phyloP scores from a whole-genome alignment of 2,888 invertebrate genomes.

The Megastigmus dorsalis region DNA sequence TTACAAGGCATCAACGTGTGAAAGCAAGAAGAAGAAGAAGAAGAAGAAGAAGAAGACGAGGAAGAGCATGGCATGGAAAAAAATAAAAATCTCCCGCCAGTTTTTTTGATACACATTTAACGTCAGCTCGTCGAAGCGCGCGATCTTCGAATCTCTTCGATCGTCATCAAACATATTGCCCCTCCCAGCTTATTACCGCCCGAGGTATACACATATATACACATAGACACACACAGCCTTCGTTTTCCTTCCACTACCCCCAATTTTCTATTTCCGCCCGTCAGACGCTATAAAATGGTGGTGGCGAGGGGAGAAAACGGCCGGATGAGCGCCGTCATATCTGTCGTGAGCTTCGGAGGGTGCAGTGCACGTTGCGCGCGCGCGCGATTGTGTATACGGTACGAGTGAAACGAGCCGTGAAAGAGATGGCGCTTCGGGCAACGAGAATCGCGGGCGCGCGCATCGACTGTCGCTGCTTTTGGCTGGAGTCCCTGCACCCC shows the following conservation, averaged over 20 bases:
- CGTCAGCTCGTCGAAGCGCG: background rate
- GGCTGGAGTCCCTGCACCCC: too few species aligned
- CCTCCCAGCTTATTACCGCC: background rate
- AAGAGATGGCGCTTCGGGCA: background rate
- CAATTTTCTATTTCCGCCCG: constrained; percentile 33
- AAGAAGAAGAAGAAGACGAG: background rate
- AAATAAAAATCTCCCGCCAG: too few species aligned
- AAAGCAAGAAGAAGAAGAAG: background rate
- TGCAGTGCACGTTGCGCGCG: too few species aligned
- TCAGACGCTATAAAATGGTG: too few species aligned
- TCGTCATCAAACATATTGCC: background rate
- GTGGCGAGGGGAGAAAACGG: background rate
- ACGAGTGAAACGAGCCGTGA: background rate
- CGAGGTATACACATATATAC: too few species aligned
- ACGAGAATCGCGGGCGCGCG: background rate
- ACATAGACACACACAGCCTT: background rate
- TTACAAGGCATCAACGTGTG: background rate
- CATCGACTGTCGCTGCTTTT: background rate
- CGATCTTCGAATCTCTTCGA: background rate
- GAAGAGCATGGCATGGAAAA: too few species aligned
- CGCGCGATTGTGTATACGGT: background rate
- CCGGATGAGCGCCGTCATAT: background rate
- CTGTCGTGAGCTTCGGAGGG: too few species aligned
- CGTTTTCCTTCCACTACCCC: background rate
- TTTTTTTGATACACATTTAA: background rate